Base-by-base conservation (phyloP, 1,140 invertebrate genomes). In the Tenebrio molitor region DNA sequence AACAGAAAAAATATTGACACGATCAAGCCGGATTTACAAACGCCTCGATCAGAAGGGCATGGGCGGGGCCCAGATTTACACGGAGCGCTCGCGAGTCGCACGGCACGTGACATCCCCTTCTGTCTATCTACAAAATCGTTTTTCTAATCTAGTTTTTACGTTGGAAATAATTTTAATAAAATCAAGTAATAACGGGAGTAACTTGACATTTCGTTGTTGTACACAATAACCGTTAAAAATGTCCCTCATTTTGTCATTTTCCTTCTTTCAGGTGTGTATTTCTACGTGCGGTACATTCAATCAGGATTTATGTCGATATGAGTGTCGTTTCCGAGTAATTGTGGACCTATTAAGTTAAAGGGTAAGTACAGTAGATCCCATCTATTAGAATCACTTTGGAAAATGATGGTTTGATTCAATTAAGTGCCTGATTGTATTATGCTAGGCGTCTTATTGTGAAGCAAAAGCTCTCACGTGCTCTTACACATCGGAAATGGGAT, bases 1-100 rank as follows among this genome's bases (percentile, higher is more conserved):
- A 50, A 50, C 44, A 50, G 16, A 29, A 50, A 41, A 50, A 50
- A 17, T 21, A 50, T 50, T 21, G 44, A 50, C 44, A 50, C 44
- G 21, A 50, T 50, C 44, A 10, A 17, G 44, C 1, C 17, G 44
- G 44, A 50, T 50, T 17, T 50, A n/a, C 44, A 50, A 15, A 29
- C 25, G 25, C 25, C 25, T n/a, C n/a, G n/a, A n/a, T n/a, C n/a
- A n/a, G n/a, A n/a, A n/a, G n/a, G n/a, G n/a, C n/a, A n/a, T n/a
- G n/a, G n/a, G n/a, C n/a, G n/a, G n/a, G n/a, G n/a, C n/a, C n/a
- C n/a, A n/a, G n/a, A n/a, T n/a, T n/a, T n/a, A n/a, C n/a, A n/a
- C n/a, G n/a, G n/a, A n/a, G n/a, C n/a, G n/a, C n/a, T n/a, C n/a
- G n/a, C n/a, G n/a, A n/a, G n/a, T n/a, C n/a, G n/a, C n/a, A n/a